phyloP scores from a whole-genome alignment of 1,140 invertebrate genomes.

The Kradibia gibbosae region DNA sequence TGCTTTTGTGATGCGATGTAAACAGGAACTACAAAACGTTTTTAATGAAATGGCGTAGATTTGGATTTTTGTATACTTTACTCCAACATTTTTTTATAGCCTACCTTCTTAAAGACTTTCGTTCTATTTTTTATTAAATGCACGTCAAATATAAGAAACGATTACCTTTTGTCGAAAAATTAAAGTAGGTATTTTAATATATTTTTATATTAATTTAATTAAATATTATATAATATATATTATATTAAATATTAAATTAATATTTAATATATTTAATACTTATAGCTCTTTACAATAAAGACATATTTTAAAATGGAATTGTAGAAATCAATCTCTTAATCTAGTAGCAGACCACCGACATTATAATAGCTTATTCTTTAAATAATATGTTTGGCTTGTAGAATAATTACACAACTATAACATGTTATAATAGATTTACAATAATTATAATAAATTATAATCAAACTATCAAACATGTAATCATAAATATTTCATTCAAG shows the following conservation, averaged over 20 bases:
- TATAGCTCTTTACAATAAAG: neutral
- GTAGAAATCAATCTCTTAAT: neutral
- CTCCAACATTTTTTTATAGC: neutral
- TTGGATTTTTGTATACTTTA: conserved; percentile 32
- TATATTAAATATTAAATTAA: neutral
- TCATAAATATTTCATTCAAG: neutral
- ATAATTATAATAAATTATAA: conserved; percentile 5
- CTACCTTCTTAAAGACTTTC: neutral
- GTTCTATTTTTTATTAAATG: neutral
- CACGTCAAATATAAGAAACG: neutral
- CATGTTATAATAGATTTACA: neutral
- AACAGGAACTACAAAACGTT: conserved; percentile 44
- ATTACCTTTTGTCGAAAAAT: neutral
- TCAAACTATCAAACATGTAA: neutral
- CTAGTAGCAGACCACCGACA: neutral
- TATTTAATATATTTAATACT: neutral
- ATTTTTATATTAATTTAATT: neutral
- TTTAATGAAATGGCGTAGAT: conserved; percentile 34
- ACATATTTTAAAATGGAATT: neutral
- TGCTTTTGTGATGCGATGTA: conserved; percentile 30
- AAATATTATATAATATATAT: neutral
- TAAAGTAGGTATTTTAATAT: conserved; percentile 16
- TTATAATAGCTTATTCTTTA: neutral
- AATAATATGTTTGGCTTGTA: neutral
- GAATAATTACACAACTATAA: neutral